Evolutionary conservation across 2,797 vertebrate species (phyloP).

Genomic region (Poecile montanus): DNA sequence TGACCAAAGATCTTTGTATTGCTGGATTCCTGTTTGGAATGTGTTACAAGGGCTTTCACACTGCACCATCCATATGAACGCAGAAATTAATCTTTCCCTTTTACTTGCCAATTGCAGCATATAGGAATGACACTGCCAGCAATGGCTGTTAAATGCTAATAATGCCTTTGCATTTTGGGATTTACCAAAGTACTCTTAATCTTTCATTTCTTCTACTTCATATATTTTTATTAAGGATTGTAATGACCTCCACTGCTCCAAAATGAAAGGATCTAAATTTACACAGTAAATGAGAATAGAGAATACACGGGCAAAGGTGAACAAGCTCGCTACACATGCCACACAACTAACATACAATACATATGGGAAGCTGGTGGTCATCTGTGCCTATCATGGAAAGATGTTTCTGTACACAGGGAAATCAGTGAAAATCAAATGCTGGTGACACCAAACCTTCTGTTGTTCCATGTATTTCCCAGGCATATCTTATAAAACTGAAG

Average conservation of each 20-base stretch:
- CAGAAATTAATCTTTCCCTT: background rate
- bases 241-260: background rate
- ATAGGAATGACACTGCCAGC: background rate
- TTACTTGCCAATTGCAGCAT: background rate
- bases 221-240: background rate
- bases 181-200: background rate
- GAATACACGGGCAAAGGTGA: accelerated
- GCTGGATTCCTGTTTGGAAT: background rate
- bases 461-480: background rate
- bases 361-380: background rate
- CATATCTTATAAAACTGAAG: background rate
- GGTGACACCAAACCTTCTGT: background rate
- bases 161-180: background rate
- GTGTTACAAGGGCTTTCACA: background rate
- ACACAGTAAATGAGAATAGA: background rate
- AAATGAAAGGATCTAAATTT: background rate
- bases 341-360: background rate
- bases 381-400: background rate
- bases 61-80: background rate
- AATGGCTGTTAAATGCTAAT: background rate
- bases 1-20: background rate
- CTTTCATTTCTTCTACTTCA: background rate
- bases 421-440: background rate
- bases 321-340: background rate
- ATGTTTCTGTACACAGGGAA: background rate